These are phyloP conservation scores for Lasioglossum marginatum DNA, from an alignment of 2,888 invertebrate species.

Conservation along the genomic window DNA sequence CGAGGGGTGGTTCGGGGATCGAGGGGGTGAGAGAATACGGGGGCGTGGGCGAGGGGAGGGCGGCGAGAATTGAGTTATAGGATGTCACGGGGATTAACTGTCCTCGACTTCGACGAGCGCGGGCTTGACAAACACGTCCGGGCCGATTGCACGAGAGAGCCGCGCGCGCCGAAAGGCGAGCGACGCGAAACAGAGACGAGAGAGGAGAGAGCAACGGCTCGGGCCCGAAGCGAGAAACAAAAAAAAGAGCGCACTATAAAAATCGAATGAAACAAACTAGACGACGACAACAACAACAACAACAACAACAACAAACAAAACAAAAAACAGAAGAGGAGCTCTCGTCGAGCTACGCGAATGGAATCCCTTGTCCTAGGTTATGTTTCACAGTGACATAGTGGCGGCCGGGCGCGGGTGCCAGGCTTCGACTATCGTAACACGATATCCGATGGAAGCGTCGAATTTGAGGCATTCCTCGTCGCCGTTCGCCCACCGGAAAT, in stretches of 20 bases:
- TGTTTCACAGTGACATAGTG: constrained; percentile 68
- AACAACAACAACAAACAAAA: constrained; percentile 23
- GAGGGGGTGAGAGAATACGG: background rate
- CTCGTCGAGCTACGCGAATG: background rate
- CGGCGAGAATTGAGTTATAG: constrained; percentile 68
- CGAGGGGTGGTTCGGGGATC: background rate
- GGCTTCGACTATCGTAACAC: constrained; percentile 62
- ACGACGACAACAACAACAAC: constrained; percentile 20
- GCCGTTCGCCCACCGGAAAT: constrained; percentile 44
- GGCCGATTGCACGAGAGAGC: constrained; percentile 53
- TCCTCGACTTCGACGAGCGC: constrained; percentile 57
- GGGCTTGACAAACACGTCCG: constrained; percentile 67
- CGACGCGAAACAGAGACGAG: background rate
- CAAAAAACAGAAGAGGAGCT: constrained; percentile 17
- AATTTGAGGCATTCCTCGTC: constrained; percentile 54
- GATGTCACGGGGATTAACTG: constrained; percentile 71
- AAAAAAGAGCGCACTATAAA: constrained; percentile 21
- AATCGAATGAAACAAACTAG: background rate
- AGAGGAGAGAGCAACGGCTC: constrained; percentile 16
- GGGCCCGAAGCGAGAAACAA: constrained; percentile 13
- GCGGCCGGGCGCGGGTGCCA: constrained; percentile 52
- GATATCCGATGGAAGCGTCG: constrained; percentile 62
- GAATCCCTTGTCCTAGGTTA: constrained; percentile 67
- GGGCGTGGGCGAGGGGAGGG: background rate
- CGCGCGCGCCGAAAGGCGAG: background rate